Evolutionary conservation across 2,797 vertebrate species (phyloP).

Genomic region (Cirrhinus molitorella): DNA sequence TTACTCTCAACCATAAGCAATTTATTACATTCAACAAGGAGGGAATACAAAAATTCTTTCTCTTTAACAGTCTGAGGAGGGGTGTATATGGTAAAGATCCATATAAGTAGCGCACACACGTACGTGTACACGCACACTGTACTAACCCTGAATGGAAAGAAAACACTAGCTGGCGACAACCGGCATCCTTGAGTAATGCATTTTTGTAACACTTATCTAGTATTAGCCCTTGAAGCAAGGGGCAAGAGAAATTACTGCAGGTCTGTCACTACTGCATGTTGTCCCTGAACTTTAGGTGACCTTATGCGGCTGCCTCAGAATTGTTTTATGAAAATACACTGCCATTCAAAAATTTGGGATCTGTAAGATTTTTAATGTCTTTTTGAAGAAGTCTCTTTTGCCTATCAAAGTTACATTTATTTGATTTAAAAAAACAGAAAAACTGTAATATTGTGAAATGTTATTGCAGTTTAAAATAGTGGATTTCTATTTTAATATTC

Average conservation of each 20-base stretch:
- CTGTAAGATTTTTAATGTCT: too few relatives aligned
- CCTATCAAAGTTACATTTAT: too few relatives aligned
- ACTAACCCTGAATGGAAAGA: constrained; percentile 10
- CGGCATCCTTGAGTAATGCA: constrained; percentile 21
- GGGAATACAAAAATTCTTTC: constrained; percentile 14
- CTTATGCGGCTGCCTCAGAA: neutral
- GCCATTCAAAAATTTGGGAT: too few relatives aligned
- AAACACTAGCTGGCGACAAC: neutral
- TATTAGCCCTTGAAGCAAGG: constrained; percentile 26
- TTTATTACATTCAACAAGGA: constrained; percentile 8
- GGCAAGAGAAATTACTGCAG: neutral
- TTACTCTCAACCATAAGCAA: constrained; percentile 3
- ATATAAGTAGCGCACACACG: neutral
- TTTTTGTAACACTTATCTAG: constrained; percentile 17
- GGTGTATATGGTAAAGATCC: neutral
- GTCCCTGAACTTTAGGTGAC: neutral
- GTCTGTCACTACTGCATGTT: too few relatives aligned
- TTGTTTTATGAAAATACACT: neutral
- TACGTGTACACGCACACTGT: neutral
- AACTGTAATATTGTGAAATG: too few relatives aligned
- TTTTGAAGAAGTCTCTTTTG: too few relatives aligned
- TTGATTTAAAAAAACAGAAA: too few relatives aligned
- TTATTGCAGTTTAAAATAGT: too few relatives aligned
- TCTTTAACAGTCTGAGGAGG: neutral
- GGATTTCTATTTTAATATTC: too few relatives aligned